Evolutionary conservation across 2,888 invertebrate species (phyloP), one percentile per base, ranked within the genome.

Genomic region (Polymixis lichenea): DNA sequence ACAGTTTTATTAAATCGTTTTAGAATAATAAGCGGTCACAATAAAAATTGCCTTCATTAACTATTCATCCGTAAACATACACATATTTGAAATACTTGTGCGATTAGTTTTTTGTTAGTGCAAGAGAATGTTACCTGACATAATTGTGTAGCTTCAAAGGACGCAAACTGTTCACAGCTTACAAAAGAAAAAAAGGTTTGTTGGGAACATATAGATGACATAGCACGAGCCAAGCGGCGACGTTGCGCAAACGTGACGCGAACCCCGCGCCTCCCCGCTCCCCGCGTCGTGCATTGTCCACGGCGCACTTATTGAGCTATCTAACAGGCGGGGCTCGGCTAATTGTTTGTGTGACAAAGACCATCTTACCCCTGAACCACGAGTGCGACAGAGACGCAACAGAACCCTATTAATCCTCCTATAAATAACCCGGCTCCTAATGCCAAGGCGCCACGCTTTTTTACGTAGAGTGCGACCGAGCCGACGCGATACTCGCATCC

Each of bases 381-480:
- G 55, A 2, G 91, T 4, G 80, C 9, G 90, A 92, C 77, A 76
- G 89, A 80, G 93, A 94, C 88, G 75, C 75, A 49, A 32, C 64
- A 78, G 79, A 77, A 87, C 88, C 91, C 91, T 89, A 90, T 90
- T 92, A 91, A 92, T 91, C 91, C 92, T 90, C 80, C 94, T 92
- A 95, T 95, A 95, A 95, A 95, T 95, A 95, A 94, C 92, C 88
- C 85, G 90, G 91, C 91, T 92, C 92, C 91, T 93, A 94, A 94
- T 92, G 92, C 90, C 91, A 92, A 94, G 95, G 95, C 95, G 95
- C 95, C 95, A 94, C 91, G 89, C 85, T 89, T 91, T 92, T 94
- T 93, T 93, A 87, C 88, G 85, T 87, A 81, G 84, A 87, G 87
- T 82, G 87, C 87, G 90, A 89, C 88, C 82, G 86, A 80, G 78